These are phyloP conservation scores for Operophtera brumata DNA, from an alignment of 2,888 invertebrate species.

Conservation along the genomic window DNA sequence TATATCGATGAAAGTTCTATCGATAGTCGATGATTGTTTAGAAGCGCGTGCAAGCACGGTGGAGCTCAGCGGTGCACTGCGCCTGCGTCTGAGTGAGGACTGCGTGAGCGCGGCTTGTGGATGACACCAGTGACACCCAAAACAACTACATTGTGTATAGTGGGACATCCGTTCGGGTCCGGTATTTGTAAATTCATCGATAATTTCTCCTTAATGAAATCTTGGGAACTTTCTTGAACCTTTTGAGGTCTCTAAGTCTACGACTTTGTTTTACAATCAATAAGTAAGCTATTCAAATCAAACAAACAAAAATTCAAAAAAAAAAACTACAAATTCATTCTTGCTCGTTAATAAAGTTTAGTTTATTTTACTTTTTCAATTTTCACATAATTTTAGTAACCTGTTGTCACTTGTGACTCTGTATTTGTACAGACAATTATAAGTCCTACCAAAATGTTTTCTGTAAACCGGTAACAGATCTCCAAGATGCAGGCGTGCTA, in stretches of 20 bases:
- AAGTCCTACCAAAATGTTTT: no score
- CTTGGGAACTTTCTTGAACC: background rate
- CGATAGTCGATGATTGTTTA: constrained; percentile 27
- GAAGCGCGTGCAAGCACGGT: constrained; percentile 50
- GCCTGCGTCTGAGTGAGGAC: constrained; percentile 51
- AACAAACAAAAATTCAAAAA: no score
- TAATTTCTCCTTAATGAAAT: background rate
- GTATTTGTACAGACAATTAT: no score
- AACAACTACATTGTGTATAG: constrained; percentile 53
- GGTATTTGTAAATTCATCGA: constrained; percentile 15
- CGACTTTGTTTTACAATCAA: no score
- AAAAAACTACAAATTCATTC: no score
- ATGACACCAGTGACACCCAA: constrained; percentile 39
- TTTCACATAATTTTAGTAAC: no score
- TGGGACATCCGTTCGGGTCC: constrained; percentile 42
- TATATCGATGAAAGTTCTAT: constrained; percentile 24
- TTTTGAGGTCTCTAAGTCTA: background rate
- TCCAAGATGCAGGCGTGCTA: no score
- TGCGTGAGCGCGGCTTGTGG: constrained; percentile 39
- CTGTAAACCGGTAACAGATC: no score
- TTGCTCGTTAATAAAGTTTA: no score
- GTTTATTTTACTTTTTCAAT: no score
- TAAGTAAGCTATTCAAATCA: no score
- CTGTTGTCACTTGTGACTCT: no score
- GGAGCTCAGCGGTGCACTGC: constrained; percentile 53